Conservation (phyloP, 2,888 invertebrate genomes). For the Hermodice carunculata region DNA sequence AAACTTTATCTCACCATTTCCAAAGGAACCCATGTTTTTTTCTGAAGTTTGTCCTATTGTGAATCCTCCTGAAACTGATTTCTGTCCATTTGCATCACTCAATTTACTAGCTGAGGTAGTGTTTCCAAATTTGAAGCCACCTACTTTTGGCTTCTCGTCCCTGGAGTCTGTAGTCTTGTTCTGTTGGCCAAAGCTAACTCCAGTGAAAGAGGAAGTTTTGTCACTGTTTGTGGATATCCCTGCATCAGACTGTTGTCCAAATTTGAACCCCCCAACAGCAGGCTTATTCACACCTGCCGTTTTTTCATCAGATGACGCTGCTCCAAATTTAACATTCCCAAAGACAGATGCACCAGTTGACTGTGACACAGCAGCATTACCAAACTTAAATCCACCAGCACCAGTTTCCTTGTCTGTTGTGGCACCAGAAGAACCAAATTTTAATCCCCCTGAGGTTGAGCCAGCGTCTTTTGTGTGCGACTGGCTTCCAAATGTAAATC, state of each 20-base stretch:
- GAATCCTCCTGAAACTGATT: neutral
- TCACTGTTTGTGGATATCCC: neutral
- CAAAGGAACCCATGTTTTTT: neutral
- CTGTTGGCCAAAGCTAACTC: conserved; percentile 5
- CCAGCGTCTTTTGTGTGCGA: neutral
- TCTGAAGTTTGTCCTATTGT: neutral
- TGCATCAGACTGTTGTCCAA: neutral
- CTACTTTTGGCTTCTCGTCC: no score
- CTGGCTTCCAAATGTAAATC: neutral
- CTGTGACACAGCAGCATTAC: neutral
- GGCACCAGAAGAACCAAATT: neutral
- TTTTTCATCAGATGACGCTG: neutral
- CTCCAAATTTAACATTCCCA: neutral
- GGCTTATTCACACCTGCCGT: neutral
- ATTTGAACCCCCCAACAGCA: conserved; percentile 1
- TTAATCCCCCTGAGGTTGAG: neutral
- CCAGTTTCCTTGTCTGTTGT: neutral
- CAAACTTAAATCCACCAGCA: conserved; percentile 5
- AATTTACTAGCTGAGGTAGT: neutral
- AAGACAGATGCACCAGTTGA: neutral
- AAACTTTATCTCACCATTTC: no score
- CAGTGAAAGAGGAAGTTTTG: neutral
- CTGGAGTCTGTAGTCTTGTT: neutral
- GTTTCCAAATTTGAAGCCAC: conserved; percentile 8
- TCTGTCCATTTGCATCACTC: neutral